Evolutionary conservation across 2,797 vertebrate genomes (phyloP).

Genomic region (Gymnothorax javanicus): DNA sequence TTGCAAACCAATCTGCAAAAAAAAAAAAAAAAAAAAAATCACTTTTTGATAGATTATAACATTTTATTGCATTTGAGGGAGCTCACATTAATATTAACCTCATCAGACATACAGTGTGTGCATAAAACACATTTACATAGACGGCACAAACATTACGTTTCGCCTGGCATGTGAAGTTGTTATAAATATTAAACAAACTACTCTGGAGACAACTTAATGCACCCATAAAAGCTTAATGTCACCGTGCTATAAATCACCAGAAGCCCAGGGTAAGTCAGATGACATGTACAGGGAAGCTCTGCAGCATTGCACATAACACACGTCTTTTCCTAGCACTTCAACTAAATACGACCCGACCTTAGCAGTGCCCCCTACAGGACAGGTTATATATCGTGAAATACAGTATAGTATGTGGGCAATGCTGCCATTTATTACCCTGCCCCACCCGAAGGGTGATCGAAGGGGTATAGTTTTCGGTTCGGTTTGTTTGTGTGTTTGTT

Average conservation of each 20-base stretch:
- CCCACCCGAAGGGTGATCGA: too few species aligned
- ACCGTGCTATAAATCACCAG: not conserved
- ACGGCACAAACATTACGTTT: not conserved
- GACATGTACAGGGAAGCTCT: not conserved
- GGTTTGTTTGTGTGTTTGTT: too few species aligned
- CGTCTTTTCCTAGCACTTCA: not conserved
- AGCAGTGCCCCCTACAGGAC: not conserved
- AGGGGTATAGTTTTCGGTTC: too few species aligned
- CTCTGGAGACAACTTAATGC: not conserved
- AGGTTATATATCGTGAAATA: not conserved
- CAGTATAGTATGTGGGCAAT: not conserved
- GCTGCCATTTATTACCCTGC: too few species aligned
- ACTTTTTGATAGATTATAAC: not conserved
- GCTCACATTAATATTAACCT: not conserved
- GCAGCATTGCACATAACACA: not conserved
- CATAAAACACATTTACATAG: not conserved
- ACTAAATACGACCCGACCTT: too few species aligned
- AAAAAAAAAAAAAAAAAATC: not conserved
- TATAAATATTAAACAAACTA: slow-evolving; percentile 1
- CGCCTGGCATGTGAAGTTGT: not conserved
- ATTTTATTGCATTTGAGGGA: not conserved
- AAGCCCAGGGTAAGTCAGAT: too few species aligned
- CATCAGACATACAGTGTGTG: not conserved
- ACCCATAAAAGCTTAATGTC: not conserved
- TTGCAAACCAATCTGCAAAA: not conserved